These are phyloP conservation scores for Drosophila sulfurigaster DNA, from an alignment of 1,140 invertebrate genomes.

Conservation along the genomic window DNA sequence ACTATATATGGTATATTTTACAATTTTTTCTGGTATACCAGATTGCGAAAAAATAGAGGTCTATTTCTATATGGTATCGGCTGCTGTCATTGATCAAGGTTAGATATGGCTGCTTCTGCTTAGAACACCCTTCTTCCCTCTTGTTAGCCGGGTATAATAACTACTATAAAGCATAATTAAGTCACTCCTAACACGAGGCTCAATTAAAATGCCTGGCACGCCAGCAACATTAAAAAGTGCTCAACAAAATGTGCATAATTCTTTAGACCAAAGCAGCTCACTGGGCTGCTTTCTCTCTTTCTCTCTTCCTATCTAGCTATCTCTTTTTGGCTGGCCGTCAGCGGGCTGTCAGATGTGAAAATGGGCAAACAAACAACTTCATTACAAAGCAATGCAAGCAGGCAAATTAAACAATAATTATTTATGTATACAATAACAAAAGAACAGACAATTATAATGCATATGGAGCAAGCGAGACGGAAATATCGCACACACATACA, in stretches of 20 bases:
- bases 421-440: slow-evolving; percentile 71
- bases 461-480: slow-evolving; percentile 56
- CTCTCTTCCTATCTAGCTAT: not conserved
- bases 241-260: slow-evolving; percentile 62
- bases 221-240: slow-evolving; percentile 63
- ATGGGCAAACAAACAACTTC: slow-evolving; percentile 57
- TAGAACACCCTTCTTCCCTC: too few relatives aligned
- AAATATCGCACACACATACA: slow-evolving; percentile 27
- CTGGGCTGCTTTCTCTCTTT: not conserved
- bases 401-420: slow-evolving; percentile 80
- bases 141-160: not conserved
- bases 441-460: slow-evolving; percentile 60
- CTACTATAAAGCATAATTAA: slow-evolving; percentile 27
- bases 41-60: too few relatives aligned
- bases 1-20: too few relatives aligned
- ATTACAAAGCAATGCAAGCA: slow-evolving; percentile 51
- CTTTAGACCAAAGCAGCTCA: not conserved
- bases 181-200: slow-evolving; percentile 9
- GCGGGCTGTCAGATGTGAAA: slow-evolving; percentile 1
- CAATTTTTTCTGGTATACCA: too few relatives aligned
- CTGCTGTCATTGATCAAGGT: too few relatives aligned
- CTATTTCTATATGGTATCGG: too few relatives aligned
- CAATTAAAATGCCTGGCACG: slow-evolving; percentile 58
- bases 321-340: slow-evolving; percentile 1
- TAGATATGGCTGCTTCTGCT: too few relatives aligned